phyloP scores from a whole-genome alignment of 2,797 vertebrate species.

The Eulemur rubriventer region DNA sequence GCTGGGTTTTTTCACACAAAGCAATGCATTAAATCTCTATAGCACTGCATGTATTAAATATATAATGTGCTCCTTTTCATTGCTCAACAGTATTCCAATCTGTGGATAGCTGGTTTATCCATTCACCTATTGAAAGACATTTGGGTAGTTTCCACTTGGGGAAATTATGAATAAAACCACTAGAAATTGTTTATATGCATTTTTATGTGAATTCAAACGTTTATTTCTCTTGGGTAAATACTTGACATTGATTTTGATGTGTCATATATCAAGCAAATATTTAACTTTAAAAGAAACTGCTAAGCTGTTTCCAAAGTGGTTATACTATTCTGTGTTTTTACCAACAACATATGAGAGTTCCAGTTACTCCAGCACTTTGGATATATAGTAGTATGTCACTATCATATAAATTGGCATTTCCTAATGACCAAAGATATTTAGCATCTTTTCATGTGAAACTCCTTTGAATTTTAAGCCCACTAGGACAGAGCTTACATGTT shows the following conservation, averaged over 20 bases:
- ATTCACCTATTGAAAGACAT: neutral
- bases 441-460: neutral
- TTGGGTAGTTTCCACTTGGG: neutral
- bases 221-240: neutral
- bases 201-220: neutral
- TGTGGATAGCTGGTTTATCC: neutral
- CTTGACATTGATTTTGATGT: neutral
- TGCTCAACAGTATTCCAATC: neutral
- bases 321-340: neutral
- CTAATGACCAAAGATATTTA: constrained; percentile 6
- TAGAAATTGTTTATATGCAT: neutral
- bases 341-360: neutral
- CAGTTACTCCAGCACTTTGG: neutral
- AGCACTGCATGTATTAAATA: neutral
- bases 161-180: neutral
- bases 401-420: neutral
- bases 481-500: neutral
- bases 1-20: neutral
- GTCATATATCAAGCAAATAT: neutral
- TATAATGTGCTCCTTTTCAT: neutral
- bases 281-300: neutral
- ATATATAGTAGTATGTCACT: neutral
- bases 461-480: neutral
- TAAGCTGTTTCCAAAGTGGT: neutral
- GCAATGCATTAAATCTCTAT: neutral